These are phyloP conservation scores for Sebastes dallii DNA, from an alignment of 2,797 vertebrate species.

Conservation along the genomic window DNA sequence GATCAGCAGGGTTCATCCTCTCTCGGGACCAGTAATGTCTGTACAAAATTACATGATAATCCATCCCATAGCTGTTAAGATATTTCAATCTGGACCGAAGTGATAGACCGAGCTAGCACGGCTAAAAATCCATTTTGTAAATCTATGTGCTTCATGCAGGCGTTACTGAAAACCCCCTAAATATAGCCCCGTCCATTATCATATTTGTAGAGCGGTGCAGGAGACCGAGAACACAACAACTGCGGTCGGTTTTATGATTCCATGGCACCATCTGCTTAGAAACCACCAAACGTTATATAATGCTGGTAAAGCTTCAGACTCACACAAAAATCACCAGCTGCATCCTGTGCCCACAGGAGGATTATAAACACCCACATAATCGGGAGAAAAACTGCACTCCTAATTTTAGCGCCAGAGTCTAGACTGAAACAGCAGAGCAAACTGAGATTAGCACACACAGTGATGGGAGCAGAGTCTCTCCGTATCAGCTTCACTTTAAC, in stretches of 20 bases:
- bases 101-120: not conserved
- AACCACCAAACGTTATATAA: slow-evolving; percentile 69
- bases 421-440: slow-evolving; percentile 50
- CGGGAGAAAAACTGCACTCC: slow-evolving; percentile 46
- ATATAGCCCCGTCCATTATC: slow-evolving; percentile 53
- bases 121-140: slow-evolving; percentile 17
- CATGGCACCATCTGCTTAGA: slow-evolving; percentile 63
- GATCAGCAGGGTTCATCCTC: not conserved
- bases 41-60: not conserved
- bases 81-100: not conserved
- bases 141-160: slow-evolving; percentile 4
- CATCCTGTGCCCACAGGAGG: slow-evolving; percentile 52
- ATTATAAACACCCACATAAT: slow-evolving; percentile 71
- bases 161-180: slow-evolving; percentile 51
- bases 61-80: not conserved
- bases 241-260: slow-evolving; percentile 56
- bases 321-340: slow-evolving; percentile 39
- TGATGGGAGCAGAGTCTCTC: slow-evolving; percentile 14
- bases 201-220: slow-evolving; percentile 50
- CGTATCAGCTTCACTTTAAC: slow-evolving; percentile 28
- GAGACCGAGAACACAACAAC: slow-evolving; percentile 51
- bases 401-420: slow-evolving; percentile 71
- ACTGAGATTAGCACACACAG: slow-evolving; percentile 38
- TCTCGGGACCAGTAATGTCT: not conserved
- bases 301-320: slow-evolving; percentile 53